Evolutionary conservation across 2,888 invertebrate species (phyloP), one percentile per base, ranked within the genome.

Genomic region (Galerucella calmariensis): DNA sequence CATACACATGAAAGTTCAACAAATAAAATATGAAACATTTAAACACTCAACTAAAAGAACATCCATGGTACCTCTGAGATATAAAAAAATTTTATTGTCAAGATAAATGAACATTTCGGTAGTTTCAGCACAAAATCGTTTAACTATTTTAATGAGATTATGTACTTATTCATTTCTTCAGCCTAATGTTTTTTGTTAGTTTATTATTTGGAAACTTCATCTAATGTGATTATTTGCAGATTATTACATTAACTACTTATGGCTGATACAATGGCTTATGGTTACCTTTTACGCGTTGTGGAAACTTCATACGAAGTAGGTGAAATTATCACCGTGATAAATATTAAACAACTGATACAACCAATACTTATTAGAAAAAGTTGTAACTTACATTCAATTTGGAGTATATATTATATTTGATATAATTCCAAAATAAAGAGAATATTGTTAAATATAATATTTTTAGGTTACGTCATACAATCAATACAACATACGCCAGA

Each of bases 381-480:
- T 6, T 6, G n/a, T 51, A 14, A n/a, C 14, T 51, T 51, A 51
- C 51, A 51, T 51, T 51, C 4, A 51, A n/a, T 51, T 5, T 51
- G n/a, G 5, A 51, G 14, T n/a, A 51, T 51, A 51, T 51, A 51
- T 48, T 48, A 48, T n/a, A 16, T 51, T 51, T 51, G 6, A 51
- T 51, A 51, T n/a, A n/a, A 51, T 51, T 48, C 12, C 11, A 48
- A 2, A 14, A 6, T n/a, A n/a, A 51, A 12, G n/a, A 3, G n/a
- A 51, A 51, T 51, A 51, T 51, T 51, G 12, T 6, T 1, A 51
- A 14, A 14, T 51, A 12, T n/a, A 6, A 12, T n/a, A 6, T 51
- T 51, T n/a, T 51, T n/a, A 51, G 51, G 51, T 51, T 51, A 51
- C 51, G 51, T 51, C n/a, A 14, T 51, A 51, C 14, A 51, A 51